A percentile compares a stretch with the other conserved stretches of the same genome.
These are phyloP conservation scores for Puffinus mauretanicus DNA, from an alignment of 2,113 vertebrate species.

Conservation along the genomic window DNA sequence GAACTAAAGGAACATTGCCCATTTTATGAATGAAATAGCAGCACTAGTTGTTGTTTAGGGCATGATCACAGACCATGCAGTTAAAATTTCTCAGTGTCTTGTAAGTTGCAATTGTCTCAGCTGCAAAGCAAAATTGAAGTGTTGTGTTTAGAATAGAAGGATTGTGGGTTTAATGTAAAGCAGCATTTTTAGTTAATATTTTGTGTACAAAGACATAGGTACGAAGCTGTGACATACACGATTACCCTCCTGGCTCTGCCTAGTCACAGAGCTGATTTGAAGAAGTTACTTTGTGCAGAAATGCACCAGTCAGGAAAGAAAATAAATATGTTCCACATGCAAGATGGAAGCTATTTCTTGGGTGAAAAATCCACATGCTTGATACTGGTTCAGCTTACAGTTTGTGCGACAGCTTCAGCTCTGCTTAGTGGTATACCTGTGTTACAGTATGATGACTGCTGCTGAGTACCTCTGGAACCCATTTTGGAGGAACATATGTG, in stretches of 20 bases:
- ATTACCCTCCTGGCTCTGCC: neutral
- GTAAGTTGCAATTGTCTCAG: neutral
- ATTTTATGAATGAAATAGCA: neutral
- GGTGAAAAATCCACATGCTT: neutral
- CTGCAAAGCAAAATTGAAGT: neutral
- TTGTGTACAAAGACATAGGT: neutral
- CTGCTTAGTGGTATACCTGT: neutral
- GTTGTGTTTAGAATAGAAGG: neutral
- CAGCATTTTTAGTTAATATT: neutral
- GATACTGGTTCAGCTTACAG: neutral
- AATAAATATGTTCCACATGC: neutral
- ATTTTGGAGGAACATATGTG: neutral
- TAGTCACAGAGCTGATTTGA: neutral
- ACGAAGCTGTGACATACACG: neutral
- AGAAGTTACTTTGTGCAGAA: neutral
- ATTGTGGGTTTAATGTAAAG: neutral
- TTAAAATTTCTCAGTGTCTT: neutral
- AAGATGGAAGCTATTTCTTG: neutral
- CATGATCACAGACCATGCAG: neutral
- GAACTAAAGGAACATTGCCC: neutral
- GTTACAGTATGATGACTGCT: neutral
- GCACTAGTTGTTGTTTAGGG: neutral
- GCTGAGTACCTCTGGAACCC: neutral
- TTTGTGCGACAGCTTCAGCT: neutral
- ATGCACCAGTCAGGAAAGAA: neutral